Conservation (phyloP, 2,113 vertebrate genomes). For the Psephotus haematonotus region DNA sequence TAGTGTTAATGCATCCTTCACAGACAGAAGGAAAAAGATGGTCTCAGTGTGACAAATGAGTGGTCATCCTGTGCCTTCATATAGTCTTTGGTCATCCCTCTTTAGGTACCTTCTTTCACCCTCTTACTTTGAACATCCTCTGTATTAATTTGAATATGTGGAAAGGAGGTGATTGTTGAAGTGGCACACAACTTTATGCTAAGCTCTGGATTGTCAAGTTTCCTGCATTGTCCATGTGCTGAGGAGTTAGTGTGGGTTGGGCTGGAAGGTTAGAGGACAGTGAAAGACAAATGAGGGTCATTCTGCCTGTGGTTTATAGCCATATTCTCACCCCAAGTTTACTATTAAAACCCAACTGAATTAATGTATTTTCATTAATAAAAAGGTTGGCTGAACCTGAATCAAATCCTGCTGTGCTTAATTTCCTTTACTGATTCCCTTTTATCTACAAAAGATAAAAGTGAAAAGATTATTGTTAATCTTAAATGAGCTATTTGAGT, state of each 20-base stretch:
- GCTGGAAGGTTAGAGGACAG: background rate
- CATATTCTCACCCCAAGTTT: background rate
- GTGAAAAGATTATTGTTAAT: background rate
- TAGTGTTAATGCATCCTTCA: background rate
- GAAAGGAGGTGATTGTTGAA: background rate
- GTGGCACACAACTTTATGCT: background rate
- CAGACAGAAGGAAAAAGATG: background rate
- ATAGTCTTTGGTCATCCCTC: background rate
- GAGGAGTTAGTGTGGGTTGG: background rate
- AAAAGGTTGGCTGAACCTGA: background rate
- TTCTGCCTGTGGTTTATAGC: background rate
- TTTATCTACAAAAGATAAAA: background rate
- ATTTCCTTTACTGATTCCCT: background rate
- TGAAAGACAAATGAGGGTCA: background rate
- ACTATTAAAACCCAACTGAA: background rate
- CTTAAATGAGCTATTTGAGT: constrained; percentile 7
- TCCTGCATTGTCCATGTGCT: accelerated
- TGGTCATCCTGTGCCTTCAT: background rate
- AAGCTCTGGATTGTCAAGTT: background rate
- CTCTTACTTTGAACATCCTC: background rate
- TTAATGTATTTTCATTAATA: background rate
- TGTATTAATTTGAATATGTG: background rate
- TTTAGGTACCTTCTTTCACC: background rate
- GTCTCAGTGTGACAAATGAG: background rate
- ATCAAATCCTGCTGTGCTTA: background rate